Evolutionary conservation across 2,888 invertebrate genomes (phyloP).

Genomic region (Cylindroiulus punctatus): DNA sequence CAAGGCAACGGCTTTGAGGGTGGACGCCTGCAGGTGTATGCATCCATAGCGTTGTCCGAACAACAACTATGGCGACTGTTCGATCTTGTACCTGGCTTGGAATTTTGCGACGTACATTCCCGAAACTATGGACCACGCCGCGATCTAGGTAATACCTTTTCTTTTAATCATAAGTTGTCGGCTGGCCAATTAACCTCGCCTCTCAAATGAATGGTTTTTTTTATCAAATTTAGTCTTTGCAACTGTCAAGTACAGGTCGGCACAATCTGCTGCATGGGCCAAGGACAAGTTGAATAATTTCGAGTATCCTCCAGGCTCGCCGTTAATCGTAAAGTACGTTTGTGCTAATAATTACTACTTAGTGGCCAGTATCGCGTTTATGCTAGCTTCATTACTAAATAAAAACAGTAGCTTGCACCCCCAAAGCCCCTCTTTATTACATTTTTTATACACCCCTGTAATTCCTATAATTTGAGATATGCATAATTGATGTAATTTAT

Average conservation of each 20-base stretch:
- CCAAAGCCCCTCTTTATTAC: too few relatives aligned
- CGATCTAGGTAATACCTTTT: constrained; percentile 12
- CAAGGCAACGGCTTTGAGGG: constrained; percentile 6
- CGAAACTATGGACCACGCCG: neutral
- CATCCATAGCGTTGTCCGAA: constrained; percentile 77
- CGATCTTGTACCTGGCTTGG: constrained; percentile 82
- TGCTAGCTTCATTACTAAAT: too few relatives aligned
- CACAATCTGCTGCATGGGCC: constrained; percentile 78
- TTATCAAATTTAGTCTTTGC: constrained; percentile 67
- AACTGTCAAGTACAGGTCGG: constrained; percentile 76
- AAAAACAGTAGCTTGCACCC: too few relatives aligned
- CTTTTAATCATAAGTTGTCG: neutral
- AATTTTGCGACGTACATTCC: constrained; percentile 67
- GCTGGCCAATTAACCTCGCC: neutral
- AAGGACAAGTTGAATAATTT: constrained; percentile 88
- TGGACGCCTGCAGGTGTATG: constrained; percentile 75
- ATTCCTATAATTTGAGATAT: too few relatives aligned
- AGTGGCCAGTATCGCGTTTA: too few relatives aligned
- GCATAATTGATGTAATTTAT: too few relatives aligned
- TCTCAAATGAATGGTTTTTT: neutral
- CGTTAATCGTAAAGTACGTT: constrained; percentile 73
- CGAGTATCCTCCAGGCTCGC: constrained; percentile 89
- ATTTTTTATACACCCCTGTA: too few relatives aligned
- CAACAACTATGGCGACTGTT: constrained; percentile 84
- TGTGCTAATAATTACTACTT: neutral